phyloP scores from a whole-genome alignment of 2,113 vertebrate species.

The Bubo blakistoni region DNA sequence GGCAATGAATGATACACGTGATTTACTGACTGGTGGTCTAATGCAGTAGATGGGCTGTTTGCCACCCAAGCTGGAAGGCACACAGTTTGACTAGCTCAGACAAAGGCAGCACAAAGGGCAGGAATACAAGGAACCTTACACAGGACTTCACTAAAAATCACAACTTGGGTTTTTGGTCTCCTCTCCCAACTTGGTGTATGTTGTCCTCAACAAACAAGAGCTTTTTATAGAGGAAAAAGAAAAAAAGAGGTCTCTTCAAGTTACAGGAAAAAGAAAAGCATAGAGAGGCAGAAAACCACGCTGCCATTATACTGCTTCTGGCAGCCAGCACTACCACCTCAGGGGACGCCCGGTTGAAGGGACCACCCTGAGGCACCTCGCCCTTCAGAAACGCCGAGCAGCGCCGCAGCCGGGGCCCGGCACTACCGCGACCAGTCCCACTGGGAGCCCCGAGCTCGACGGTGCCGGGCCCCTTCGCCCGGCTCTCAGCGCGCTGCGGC shows the following conservation, averaged over 20 bases:
- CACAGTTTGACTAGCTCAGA: background rate
- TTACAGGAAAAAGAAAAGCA: background rate
- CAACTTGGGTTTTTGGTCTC: background rate
- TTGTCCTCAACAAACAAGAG: background rate
- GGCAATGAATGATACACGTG: background rate
- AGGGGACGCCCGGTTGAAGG: background rate
- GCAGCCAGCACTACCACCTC: background rate
- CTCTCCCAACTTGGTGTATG: background rate
- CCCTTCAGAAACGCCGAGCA: background rate
- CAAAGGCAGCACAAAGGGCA: background rate
- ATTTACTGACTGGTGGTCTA: background rate
- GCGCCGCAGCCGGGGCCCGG: background rate
- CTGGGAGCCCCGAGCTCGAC: too few species aligned
- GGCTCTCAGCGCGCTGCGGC: background rate
- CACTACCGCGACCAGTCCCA: too few species aligned
- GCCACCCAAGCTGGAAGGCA: background rate
- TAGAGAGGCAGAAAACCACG: background rate
- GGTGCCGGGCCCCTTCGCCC: too few species aligned
- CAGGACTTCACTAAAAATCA: background rate
- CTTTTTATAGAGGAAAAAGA: background rate
- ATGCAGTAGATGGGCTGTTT: background rate
- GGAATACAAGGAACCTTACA: background rate
- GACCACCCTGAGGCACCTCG: background rate
- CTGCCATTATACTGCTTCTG: accelerated
- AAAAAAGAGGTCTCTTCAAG: background rate